Percentiles rank a stretch among this genome's conserved stretches.
Conservation (phyloP, 2,888 invertebrate species). For the Glyphotaelius pellucidus region DNA sequence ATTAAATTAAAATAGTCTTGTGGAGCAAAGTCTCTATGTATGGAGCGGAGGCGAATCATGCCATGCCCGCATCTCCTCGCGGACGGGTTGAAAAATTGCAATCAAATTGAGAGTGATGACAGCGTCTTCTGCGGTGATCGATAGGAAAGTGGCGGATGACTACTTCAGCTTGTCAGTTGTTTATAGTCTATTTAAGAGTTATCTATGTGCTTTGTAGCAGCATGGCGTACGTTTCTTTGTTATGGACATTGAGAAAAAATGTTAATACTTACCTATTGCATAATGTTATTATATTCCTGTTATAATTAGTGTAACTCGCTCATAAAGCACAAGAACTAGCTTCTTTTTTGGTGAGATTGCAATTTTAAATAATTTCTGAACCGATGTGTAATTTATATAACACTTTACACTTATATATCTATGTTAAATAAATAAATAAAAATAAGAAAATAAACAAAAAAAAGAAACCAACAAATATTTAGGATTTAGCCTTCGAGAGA, state of each 20-base stretch:
- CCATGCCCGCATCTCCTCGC: conserved; percentile 35
- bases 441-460: too few species aligned
- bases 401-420: too few species aligned
- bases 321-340: too few species aligned
- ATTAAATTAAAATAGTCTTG: conserved; percentile 63
- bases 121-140: conserved; percentile 15
- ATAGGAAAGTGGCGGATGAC: background rate
- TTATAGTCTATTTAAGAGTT: conserved; percentile 16
- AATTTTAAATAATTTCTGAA: too few species aligned
- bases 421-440: too few species aligned
- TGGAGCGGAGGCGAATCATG: conserved; percentile 35
- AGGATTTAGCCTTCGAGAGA: too few species aligned
- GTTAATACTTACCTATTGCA: too few species aligned
- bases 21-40: conserved; percentile 62
- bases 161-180: background rate
- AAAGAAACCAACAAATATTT: too few species aligned
- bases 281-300: too few species aligned
- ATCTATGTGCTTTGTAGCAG: background rate
- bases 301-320: too few species aligned
- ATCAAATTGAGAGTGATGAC: conserved; percentile 42
- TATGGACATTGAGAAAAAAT: background rate
- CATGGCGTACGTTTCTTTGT: background rate
- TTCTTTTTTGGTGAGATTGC: too few species aligned
- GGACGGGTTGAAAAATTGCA: conserved; percentile 37
- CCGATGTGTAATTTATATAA: too few species aligned